Base-by-base conservation (phyloP, 2,888 invertebrate genomes). In the Nudaria mundana region DNA sequence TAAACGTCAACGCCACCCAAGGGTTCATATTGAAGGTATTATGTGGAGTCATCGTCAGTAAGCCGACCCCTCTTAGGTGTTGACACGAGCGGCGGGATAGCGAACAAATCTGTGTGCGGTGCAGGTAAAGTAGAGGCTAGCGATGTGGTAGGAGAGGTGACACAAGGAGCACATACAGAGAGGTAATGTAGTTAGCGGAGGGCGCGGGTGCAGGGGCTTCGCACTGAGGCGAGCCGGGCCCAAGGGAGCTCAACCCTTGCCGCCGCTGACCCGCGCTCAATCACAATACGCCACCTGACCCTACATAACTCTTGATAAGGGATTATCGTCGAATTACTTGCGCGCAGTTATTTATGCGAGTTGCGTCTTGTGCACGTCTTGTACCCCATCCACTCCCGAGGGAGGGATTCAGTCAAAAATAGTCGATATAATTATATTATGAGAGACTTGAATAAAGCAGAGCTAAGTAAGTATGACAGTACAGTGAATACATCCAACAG, bases 141-240 rank as follows among this genome's bases (percentile, higher is more conserved):
- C 18, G 14, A 28, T 14, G 31, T 37, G 31, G 20, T 20, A 8
- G 10, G 56, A 28, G 8, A 66, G 63, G 67, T 65, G 72, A 71
- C 75, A 71, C 73, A 63, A 69, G 62, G 60, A 61, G 56, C 58
- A 57, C 60, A 63, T 67, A 60, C 60, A 72, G 68, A 70, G 73
- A 81, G 74, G 76, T 80, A 76, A 81, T 75, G 76, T 73, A 64
- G 66, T 74, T 74, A 67, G 73, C 51, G 63, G 53, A 63, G 69
- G 66, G 71, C 48, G 52, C 36, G 28, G 30, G 30, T 7, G 28
- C 3, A 3, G 5, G 18, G 18, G 18, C 18, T 5, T 3, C 18
- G 18, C 18, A 5, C 18, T 3, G 18, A 3, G 18, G 18, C 18
- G 35, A 5, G 5, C 0, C 13, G 31, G 44, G 43, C 35, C 57